Evolutionary conservation across 2,797 vertebrate genomes (phyloP).

Genomic region (Danio tinwini): DNA sequence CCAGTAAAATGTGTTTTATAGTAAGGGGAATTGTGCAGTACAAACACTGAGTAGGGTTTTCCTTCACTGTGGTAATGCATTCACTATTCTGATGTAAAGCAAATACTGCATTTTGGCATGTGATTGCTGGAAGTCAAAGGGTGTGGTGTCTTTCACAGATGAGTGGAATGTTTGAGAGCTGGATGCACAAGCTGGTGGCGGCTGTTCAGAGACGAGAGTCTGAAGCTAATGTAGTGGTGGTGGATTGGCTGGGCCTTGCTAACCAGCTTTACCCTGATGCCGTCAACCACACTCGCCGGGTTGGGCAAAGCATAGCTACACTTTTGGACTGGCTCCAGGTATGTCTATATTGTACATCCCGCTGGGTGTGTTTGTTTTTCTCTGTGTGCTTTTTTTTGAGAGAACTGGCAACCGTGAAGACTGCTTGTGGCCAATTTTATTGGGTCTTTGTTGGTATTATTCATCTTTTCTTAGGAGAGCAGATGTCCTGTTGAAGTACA

Average conservation of each 20-base stretch:
- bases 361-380: not conserved
- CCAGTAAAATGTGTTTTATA: too few species aligned
- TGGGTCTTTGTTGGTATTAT: conserved; percentile 15
- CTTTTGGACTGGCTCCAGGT: conserved; percentile 95
- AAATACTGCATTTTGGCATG: conserved; percentile 57
- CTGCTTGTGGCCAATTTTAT: conserved; percentile 4
- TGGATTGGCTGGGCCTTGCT: conserved; percentile 89
- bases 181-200: conserved; percentile 85
- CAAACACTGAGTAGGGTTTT: too few species aligned
- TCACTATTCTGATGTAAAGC: not conserved
- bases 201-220: conserved; percentile 85
- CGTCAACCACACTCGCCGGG: conserved; percentile 83
- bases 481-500: conserved; percentile 40
- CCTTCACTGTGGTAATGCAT: not conserved
- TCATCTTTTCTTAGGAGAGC: not conserved
- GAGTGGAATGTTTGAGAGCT: conserved; percentile 89
- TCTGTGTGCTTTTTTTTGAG: not conserved
- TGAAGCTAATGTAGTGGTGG: conserved; percentile 88
- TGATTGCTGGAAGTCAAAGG: conserved; percentile 48
- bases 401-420: conserved; percentile 28
- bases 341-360: not conserved
- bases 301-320: conserved; percentile 82
- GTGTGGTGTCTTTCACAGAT: conserved; percentile 75
- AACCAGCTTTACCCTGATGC: conserved; percentile 91
- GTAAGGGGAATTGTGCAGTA: too few species aligned